These are phyloP conservation scores for Eupithecia pulchellata DNA, from an alignment of 2,888 invertebrate genomes.

Conservation along the genomic window DNA sequence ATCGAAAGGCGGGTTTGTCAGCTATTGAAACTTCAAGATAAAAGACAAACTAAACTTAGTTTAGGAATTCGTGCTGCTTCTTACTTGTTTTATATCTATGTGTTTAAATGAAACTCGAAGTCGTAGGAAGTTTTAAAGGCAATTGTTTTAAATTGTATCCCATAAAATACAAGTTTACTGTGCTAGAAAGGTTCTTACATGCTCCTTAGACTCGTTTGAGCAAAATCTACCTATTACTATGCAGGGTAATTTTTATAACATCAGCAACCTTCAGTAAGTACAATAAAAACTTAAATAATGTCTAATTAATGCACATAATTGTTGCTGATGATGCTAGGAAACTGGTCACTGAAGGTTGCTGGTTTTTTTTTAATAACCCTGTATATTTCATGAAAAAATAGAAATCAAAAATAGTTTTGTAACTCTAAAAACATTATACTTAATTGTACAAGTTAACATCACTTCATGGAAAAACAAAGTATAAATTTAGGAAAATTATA, in stretches of 20 bases:
- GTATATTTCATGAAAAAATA: neutral
- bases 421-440: too few relatives aligned
- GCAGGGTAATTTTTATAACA: too few relatives aligned
- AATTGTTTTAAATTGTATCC: conserved; percentile 2
- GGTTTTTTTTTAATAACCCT: too few relatives aligned
- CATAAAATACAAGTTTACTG: conserved; percentile 4
- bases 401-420: too few relatives aligned
- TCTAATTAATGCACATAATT: too few relatives aligned
- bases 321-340: too few relatives aligned
- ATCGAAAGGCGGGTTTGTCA: conserved; percentile 45
- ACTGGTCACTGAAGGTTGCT: too few relatives aligned
- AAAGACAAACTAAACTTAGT: conserved; percentile 48
- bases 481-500: neutral
- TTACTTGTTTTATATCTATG: conserved; percentile 44
- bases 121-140: conserved; percentile 13
- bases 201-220: neutral
- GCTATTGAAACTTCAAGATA: conserved; percentile 50
- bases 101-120: conserved; percentile 38
- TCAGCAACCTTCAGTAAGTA: too few relatives aligned
- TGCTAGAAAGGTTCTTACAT: neutral
- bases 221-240: too few relatives aligned
- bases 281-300: too few relatives aligned
- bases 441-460: too few relatives aligned
- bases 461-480: too few relatives aligned
- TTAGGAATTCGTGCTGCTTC: conserved; percentile 43